Evolutionary conservation across 1,140 invertebrate species (phyloP), one percentile per base, ranked within the genome.

Genomic region (Proales similis): DNA sequence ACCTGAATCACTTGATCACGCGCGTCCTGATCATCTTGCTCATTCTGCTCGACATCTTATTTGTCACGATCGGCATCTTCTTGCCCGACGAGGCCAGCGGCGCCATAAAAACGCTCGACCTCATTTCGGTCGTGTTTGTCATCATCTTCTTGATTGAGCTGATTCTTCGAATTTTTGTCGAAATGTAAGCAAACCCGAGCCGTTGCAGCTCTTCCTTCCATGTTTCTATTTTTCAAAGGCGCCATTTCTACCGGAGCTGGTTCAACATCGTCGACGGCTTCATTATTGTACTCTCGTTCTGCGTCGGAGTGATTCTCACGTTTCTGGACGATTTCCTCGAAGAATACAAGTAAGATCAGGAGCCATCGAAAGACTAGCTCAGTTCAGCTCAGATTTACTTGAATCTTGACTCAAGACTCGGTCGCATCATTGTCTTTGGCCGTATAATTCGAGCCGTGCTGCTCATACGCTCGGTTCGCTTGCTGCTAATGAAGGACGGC

Each of bases 381-480:
- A 9, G 12, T 17, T 24, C 11, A 20, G 7, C 32, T 42, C 12
- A 33, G 26, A 14, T n/a, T n/a, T n/a, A n/a, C n/a, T n/a, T n/a
- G n/a, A n/a, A 20, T 3, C 3, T 36, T 45, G 14, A 45, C 7
- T 6, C 5, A 1, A 62, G 43, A 62, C 11, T 47, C 24, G 42
- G 42, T 29, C 42, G 73, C 66, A 60, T 80, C 11, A 66, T 79
- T 38, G 72, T 77, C 4, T 69, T 72, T 64, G 73, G 77, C 38
- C 74, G 79, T 63, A 65, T 77, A 4, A 64, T 81, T 19, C 71
- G 80, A 38, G 72, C 79, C 38, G 68, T 80, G 2, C 68, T 75
- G 12, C 71, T 80, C 33, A 63, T 74, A 4, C 65, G 78, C 27
- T 69, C 79, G 22, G 60, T 75, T n/a, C 71, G 74, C 63, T 64